phyloP scores from a whole-genome alignment of 2,797 vertebrate genomes.

The Aeoliscus strigatus region DNA sequence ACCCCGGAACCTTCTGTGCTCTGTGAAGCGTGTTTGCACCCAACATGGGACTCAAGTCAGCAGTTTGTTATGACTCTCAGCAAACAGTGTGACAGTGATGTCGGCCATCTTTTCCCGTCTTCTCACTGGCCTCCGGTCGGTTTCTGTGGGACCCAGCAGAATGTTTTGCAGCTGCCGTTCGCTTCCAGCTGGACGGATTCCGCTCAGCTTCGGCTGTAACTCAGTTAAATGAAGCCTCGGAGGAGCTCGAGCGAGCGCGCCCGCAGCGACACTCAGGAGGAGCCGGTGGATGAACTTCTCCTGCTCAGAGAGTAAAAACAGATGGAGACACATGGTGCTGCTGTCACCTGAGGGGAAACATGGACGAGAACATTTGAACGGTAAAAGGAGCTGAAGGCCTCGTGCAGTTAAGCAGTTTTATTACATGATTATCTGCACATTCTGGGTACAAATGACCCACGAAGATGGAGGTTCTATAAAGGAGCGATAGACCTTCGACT shows the following conservation, averaged over 20 bases:
- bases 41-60: too few species aligned
- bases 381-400: too few species aligned
- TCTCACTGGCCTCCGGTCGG: slow-evolving; percentile 23
- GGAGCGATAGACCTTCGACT: too few species aligned
- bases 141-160: slow-evolving; percentile 31
- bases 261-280: slow-evolving; percentile 38
- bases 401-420: too few species aligned
- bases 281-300: slow-evolving; percentile 42
- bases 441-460: not conserved
- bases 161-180: slow-evolving; percentile 39
- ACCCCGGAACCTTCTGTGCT: too few species aligned
- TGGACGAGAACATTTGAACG: not conserved
- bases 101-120: slow-evolving; percentile 21
- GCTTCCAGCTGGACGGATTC: slow-evolving; percentile 67
- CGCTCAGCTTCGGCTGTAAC: slow-evolving; percentile 54
- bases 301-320: slow-evolving; percentile 27
- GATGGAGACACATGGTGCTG: slow-evolving; percentile 41
- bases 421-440: not conserved
- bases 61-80: too few species aligned
- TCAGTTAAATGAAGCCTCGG: slow-evolving; percentile 67
- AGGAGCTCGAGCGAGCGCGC: slow-evolving; percentile 48
- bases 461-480: not conserved
- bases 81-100: too few species aligned
- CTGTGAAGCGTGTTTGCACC: too few species aligned
- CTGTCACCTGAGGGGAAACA: slow-evolving; percentile 39